These are phyloP conservation scores for Eupithecia inturbata DNA, from an alignment of 2,888 invertebrate species.

Conservation along the genomic window DNA sequence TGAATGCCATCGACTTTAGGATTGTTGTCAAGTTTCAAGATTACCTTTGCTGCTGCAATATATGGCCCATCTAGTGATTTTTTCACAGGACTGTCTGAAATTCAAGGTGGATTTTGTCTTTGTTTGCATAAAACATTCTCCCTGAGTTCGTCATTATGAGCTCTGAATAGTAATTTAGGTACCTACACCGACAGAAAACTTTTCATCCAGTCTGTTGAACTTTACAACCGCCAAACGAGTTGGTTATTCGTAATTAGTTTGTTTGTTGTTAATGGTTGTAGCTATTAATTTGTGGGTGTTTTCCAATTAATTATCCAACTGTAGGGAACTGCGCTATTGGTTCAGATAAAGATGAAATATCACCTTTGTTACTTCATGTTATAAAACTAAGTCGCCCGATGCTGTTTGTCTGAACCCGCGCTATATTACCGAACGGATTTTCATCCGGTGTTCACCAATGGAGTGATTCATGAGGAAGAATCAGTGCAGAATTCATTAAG, in stretches of 20 bases:
- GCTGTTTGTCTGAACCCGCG: not conserved
- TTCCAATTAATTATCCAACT: not conserved
- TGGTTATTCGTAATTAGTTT: slow-evolving; percentile 20
- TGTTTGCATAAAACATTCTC: slow-evolving; percentile 19
- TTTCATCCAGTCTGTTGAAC: slow-evolving; percentile 26
- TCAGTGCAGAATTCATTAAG: too few relatives aligned
- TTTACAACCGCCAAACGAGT: slow-evolving; percentile 17
- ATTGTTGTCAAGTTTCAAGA: not conserved
- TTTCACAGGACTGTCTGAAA: not conserved
- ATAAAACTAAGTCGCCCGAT: not conserved
- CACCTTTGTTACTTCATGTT: not conserved
- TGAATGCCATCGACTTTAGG: not conserved
- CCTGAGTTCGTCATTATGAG: slow-evolving; percentile 18
- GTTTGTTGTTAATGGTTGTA: slow-evolving; percentile 13
- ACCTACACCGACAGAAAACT: slow-evolving; percentile 19
- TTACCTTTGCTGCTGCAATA: not conserved
- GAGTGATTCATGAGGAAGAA: too few relatives aligned
- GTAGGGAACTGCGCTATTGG: not conserved
- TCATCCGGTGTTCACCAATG: too few relatives aligned
- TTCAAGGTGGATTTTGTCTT: slow-evolving; percentile 18
- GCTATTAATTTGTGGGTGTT: not conserved
- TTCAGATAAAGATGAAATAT: not conserved
- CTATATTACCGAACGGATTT: not conserved
- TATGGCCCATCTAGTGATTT: not conserved
- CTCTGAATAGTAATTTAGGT: slow-evolving; percentile 26